Evolutionary conservation across 2,888 invertebrate genomes (phyloP).

Genomic region (Ypsolopha sequella): DNA sequence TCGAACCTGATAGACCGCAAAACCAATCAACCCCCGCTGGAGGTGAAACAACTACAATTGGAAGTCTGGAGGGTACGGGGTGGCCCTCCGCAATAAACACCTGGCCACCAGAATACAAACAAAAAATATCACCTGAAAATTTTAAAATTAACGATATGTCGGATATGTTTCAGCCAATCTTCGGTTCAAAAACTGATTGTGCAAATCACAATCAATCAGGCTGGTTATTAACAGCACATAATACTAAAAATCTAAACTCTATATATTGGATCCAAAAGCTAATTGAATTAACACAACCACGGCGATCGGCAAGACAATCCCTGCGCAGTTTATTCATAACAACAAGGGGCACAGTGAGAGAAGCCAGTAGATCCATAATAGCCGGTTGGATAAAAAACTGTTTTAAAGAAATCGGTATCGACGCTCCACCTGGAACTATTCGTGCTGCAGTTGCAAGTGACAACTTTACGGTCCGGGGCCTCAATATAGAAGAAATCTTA

Average conservation of each 20-base stretch:
- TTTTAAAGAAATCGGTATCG: not conserved
- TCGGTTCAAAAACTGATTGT: too few relatives aligned
- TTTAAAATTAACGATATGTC: too few relatives aligned
- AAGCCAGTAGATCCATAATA: not conserved
- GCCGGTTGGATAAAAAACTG: not conserved
- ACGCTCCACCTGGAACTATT: not conserved
- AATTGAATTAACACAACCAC: too few relatives aligned
- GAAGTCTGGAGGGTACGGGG: not conserved
- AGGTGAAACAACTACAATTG: not conserved
- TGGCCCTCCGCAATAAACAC: not conserved
- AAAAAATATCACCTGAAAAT: not conserved
- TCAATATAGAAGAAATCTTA: not conserved
- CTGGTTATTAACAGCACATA: too few relatives aligned
- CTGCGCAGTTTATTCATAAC: too few relatives aligned
- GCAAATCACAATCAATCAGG: too few relatives aligned
- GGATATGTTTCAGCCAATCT: too few relatives aligned
- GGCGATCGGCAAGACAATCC: too few relatives aligned
- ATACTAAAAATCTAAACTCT: too few relatives aligned
- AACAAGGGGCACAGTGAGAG: not conserved
- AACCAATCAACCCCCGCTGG: not conserved
- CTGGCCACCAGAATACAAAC: not conserved
- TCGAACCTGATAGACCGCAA: not conserved
- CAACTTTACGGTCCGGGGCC: not conserved
- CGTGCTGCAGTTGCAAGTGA: not conserved
- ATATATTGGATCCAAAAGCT: too few relatives aligned